Conservation (phyloP, 2,797 vertebrate species). For the Merluccius polli region DNA sequence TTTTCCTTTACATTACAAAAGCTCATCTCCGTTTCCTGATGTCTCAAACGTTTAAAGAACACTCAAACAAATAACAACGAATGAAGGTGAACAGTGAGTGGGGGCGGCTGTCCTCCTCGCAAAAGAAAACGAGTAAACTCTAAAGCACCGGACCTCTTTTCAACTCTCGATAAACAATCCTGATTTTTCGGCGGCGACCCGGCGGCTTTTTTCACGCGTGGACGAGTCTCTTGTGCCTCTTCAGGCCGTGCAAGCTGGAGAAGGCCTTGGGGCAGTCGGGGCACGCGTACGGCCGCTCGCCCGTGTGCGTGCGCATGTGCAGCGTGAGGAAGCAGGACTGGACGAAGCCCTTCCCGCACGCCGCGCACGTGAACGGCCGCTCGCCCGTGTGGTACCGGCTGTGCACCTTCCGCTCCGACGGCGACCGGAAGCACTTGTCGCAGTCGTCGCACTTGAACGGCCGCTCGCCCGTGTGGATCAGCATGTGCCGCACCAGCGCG, state of each 20-base stretch:
- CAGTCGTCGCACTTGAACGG: slow-evolving; percentile 70
- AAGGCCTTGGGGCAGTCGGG: slow-evolving; percentile 61
- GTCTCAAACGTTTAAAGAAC: neutral
- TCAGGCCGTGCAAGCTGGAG: slow-evolving; percentile 68
- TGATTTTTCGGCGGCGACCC: neutral
- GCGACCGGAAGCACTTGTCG: slow-evolving; percentile 63
- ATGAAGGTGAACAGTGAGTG: neutral
- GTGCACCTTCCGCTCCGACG: slow-evolving; percentile 67
- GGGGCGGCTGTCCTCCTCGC: neutral
- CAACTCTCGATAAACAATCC: no score
- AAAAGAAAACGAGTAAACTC: neutral
- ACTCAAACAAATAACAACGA: no score
- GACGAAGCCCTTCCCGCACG: slow-evolving; percentile 68
- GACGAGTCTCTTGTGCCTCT: slow-evolving; percentile 66
- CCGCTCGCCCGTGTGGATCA: slow-evolving; percentile 68
- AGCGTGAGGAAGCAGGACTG: slow-evolving; percentile 70
- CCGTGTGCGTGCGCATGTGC: slow-evolving; percentile 70
- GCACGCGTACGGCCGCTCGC: slow-evolving; percentile 66
- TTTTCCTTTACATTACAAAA: neutral
- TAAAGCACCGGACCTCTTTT: neutral
- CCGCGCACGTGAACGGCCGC: slow-evolving; percentile 61
- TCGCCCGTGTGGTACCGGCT: slow-evolving; percentile 66
- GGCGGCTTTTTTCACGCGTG: slow-evolving; percentile 43
- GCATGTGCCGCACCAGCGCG: slow-evolving; percentile 62
- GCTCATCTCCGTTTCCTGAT: neutral